These are phyloP conservation scores for Dryobota labecula DNA, from an alignment of 2,888 invertebrate species.

Conservation along the genomic window DNA sequence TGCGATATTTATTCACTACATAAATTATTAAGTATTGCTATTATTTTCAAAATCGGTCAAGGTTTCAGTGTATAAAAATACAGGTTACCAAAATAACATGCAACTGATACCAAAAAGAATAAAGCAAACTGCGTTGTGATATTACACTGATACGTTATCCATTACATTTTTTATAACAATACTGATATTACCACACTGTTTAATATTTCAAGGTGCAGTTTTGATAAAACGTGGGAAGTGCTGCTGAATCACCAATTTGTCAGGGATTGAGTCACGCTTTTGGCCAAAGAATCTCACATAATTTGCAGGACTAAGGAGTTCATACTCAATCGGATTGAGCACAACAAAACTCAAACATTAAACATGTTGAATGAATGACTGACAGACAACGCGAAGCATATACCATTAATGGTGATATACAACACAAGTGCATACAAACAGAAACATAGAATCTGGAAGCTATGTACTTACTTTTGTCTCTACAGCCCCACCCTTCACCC, in stretches of 20 bases:
- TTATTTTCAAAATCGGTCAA: constrained; percentile 35
- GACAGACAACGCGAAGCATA: background rate
- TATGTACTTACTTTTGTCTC: background rate
- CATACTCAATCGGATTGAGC: background rate
- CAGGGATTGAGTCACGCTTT: background rate
- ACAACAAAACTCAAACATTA: background rate
- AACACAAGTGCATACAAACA: background rate
- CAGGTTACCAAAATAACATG: background rate
- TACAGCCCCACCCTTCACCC: background rate
- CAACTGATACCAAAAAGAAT: background rate
- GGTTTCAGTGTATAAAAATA: background rate
- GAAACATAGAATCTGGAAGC: background rate
- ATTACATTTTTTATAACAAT: constrained; percentile 21
- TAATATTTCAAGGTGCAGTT: background rate
- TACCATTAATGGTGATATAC: background rate
- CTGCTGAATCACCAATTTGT: background rate
- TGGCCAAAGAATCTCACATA: background rate
- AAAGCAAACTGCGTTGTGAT: background rate
- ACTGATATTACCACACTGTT: constrained; percentile 1
- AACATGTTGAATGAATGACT: background rate
- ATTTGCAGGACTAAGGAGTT: constrained; percentile 1
- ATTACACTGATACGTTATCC: constrained; percentile 7
- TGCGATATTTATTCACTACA: constrained; percentile 32
- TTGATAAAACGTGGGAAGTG: constrained; percentile 6
- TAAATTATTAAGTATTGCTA: constrained; percentile 20